Evolutionary conservation across 2,113 vertebrate genomes (phyloP).

Genomic region (Prochilodus magdalenae): DNA sequence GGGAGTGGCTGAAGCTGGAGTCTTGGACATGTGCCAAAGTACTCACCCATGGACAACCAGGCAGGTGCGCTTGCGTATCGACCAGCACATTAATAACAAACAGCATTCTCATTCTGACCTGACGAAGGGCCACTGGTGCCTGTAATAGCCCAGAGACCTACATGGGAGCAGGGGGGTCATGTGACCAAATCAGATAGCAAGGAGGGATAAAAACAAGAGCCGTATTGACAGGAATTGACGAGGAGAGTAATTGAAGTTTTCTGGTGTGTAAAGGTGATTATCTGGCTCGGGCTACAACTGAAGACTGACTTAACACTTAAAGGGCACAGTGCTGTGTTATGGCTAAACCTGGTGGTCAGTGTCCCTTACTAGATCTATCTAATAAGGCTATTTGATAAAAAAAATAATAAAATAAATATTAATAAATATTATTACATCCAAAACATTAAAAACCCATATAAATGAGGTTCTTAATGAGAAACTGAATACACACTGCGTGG

Average conservation of each 20-base stretch:
- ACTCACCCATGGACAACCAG: slow-evolving; percentile 24
- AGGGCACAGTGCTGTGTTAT: neutral
- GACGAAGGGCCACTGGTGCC: slow-evolving; percentile 17
- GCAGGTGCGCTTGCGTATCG: slow-evolving; percentile 46
- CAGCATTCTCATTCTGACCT: slow-evolving; percentile 10
- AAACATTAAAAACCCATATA: too few species aligned
- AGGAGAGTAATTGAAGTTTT: neutral
- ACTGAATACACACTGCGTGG: too few species aligned
- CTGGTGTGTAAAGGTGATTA: neutral
- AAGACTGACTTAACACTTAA: neutral
- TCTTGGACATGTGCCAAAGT: slow-evolving; percentile 32
- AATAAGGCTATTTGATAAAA: too few species aligned
- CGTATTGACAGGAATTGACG: neutral
- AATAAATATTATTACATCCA: too few species aligned
- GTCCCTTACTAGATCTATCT: neutral
- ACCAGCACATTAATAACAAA: slow-evolving; percentile 48
- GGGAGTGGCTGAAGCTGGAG: neutral
- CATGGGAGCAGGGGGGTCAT: neutral
- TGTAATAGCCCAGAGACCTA: slow-evolving; percentile 8
- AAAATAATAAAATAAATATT: too few species aligned
- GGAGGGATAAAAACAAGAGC: slow-evolving; percentile 4
- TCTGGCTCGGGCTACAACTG: too few species aligned
- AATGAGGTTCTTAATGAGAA: too few species aligned
- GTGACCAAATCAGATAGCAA: slow-evolving; percentile 19
- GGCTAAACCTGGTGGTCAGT: neutral